phyloP scores from a whole-genome alignment of 2,113 vertebrate species.

The cat (Felis catus) region DNA sequence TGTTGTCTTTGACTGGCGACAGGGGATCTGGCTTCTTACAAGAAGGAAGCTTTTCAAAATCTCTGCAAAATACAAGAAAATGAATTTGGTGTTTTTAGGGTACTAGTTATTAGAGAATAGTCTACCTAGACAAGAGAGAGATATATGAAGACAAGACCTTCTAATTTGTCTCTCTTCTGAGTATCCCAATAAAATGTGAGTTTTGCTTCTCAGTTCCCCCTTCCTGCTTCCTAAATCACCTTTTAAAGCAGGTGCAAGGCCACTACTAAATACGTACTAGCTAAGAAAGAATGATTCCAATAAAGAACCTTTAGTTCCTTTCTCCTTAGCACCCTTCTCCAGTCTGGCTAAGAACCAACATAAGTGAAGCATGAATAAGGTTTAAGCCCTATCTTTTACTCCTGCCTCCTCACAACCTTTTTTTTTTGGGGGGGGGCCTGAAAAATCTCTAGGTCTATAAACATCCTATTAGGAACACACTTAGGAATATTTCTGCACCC shows the following conservation, averaged over 20 bases:
- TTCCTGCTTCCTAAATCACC: not conserved
- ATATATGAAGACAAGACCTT: not conserved
- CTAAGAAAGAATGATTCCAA: not conserved
- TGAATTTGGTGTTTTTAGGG: not conserved
- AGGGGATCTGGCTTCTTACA: conserved; percentile 86
- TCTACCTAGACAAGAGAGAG: not conserved
- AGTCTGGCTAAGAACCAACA: not conserved
- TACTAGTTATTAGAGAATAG: not conserved
- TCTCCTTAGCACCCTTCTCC: not conserved
- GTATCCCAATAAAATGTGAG: not conserved
- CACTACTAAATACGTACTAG: not conserved
- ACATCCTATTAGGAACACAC: not conserved
- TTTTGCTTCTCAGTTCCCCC: not conserved
- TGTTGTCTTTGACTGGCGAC: conserved; percentile 90
- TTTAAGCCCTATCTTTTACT: not conserved
- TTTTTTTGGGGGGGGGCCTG: no score
- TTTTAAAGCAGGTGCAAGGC: not conserved
- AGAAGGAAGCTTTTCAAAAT: conserved; percentile 84
- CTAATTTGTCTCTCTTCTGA: not conserved
- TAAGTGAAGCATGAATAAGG: not conserved
- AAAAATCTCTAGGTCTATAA: not conserved
- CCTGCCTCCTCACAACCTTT: accelerated
- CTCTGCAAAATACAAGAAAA: conserved; percentile 84
- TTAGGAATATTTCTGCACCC: not conserved
- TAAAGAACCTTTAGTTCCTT: not conserved